These are phyloP conservation scores for Brachionichthys hirsutus DNA, from an alignment of 2,113 vertebrate genomes.

Conservation along the genomic window DNA sequence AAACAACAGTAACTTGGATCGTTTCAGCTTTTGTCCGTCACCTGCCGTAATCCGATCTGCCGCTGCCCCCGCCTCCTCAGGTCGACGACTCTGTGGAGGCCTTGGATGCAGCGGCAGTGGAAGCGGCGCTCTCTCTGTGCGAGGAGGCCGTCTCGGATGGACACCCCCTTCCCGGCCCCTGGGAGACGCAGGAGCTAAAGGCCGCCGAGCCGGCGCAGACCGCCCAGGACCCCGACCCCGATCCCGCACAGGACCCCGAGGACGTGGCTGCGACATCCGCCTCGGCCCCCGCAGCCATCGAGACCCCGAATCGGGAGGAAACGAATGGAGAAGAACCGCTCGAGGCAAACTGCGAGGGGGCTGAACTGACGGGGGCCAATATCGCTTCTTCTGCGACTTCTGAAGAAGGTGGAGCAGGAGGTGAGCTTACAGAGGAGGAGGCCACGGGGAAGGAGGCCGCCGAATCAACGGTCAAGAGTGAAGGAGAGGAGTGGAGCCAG, in stretches of 20 bases:
- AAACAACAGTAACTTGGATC: no score
- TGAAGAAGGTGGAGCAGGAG: conserved; percentile 43
- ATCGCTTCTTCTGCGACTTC: conserved; percentile 41
- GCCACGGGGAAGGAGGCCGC: conserved; percentile 72
- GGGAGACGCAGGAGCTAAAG: conserved; percentile 82
- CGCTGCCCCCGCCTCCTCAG: conserved; percentile 64
- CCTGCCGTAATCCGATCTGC: no score
- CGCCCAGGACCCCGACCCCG: conserved; percentile 41
- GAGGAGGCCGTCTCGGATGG: conserved; percentile 89
- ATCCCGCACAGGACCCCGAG: conserved; percentile 36
- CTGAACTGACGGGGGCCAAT: conserved; percentile 51
- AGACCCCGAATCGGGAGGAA: conserved; percentile 41
- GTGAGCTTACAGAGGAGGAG: conserved; percentile 75
- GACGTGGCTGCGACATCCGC: neutral
- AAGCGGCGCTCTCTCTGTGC: conserved; percentile 93
- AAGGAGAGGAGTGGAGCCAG: conserved; percentile 79
- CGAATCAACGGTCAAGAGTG: conserved; percentile 77
- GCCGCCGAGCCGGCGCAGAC: conserved; percentile 46
- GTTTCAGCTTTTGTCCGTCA: no score
- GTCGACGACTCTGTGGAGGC: conserved; percentile 94
- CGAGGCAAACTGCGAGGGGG: conserved; percentile 40
- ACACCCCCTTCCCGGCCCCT: conserved; percentile 89
- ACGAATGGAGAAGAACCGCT: conserved; percentile 55
- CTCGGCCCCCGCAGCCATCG: conserved; percentile 15
- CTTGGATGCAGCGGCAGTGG: conserved; percentile 93